These are phyloP conservation scores for Gisinianus flammeolus DNA, from an alignment of 2,888 invertebrate species.

Conservation along the genomic window DNA sequence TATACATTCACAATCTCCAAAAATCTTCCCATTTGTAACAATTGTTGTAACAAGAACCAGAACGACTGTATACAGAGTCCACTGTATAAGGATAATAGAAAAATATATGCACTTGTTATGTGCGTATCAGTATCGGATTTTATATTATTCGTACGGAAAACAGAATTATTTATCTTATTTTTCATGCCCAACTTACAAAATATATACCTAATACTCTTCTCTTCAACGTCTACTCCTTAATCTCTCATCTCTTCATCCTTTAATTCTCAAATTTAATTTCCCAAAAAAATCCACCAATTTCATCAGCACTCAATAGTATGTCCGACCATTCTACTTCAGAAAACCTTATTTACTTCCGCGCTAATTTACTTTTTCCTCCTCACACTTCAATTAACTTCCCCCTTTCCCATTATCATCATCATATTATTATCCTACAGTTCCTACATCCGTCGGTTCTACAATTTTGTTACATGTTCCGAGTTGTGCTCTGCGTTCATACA, in stretches of 20 bases:
- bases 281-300: neutral
- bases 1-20: no score
- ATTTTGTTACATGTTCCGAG: no score
- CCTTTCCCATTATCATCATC: neutral
- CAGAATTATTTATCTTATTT: neutral
- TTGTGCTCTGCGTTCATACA: neutral
- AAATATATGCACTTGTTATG: no score
- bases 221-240: neutral
- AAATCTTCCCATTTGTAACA: no score
- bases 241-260: neutral
- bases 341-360: constrained; percentile 5
- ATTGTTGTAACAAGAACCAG: no score
- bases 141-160: no score
- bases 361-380: constrained; percentile 9
- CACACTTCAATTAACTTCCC: constrained; percentile 14
- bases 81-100: no score
- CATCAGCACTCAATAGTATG: no score
- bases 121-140: no score
- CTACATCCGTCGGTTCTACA: no score
- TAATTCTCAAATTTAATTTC: neutral
- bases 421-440: neutral
- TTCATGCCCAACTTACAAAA: neutral
- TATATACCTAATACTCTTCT: neutral
- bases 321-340: no score
- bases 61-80: no score